Evolutionary conservation across 1,140 invertebrate species (phyloP).

Genomic region (Phortica variegata): DNA sequence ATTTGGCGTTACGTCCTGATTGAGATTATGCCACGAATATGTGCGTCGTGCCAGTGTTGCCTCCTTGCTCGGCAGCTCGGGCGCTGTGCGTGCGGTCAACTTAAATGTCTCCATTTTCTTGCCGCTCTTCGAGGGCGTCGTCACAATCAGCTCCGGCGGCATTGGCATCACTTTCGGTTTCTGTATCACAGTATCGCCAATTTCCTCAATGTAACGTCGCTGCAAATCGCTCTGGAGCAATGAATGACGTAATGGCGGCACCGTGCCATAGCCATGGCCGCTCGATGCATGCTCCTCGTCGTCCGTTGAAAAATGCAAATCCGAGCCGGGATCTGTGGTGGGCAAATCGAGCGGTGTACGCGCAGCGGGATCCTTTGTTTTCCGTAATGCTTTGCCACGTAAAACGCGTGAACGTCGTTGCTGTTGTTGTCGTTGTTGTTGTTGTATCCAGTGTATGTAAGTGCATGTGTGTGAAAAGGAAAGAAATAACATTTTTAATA

Average conservation of each 20-base stretch:
- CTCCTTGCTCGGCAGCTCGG: constrained; percentile 19
- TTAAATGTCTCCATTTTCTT: constrained; percentile 37
- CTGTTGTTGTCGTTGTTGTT: too few species aligned
- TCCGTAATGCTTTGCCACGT: constrained; percentile 30
- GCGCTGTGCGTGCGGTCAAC: constrained; percentile 32
- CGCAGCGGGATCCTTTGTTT: constrained; percentile 30
- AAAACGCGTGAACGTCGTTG: constrained; percentile 32
- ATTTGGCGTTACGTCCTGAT: constrained; percentile 21
- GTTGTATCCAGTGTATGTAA: too few species aligned
- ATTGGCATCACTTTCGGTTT: constrained; percentile 34
- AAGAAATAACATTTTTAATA: too few species aligned
- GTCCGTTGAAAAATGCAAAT: constrained; percentile 59
- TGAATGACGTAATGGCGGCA: constrained; percentile 37
- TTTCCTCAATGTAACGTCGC: constrained; percentile 45
- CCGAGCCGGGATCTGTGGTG: constrained; percentile 62
- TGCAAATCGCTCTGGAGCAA: constrained; percentile 47
- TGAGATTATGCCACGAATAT: constrained; percentile 55
- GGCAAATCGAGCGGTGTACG: constrained; percentile 59
- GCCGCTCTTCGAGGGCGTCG: constrained; percentile 36
- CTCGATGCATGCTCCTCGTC: constrained; percentile 54
- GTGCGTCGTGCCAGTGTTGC: constrained; percentile 28
- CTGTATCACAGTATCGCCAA: constrained; percentile 39
- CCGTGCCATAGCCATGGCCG: constrained; percentile 26
- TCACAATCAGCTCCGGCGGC: constrained; percentile 55
- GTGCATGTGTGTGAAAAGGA: too few species aligned